A percentile compares a stretch with the other conserved stretches of the same genome.
phyloP scores from a whole-genome alignment of 2,113 vertebrate species.

The Corythornis vintsioides region DNA sequence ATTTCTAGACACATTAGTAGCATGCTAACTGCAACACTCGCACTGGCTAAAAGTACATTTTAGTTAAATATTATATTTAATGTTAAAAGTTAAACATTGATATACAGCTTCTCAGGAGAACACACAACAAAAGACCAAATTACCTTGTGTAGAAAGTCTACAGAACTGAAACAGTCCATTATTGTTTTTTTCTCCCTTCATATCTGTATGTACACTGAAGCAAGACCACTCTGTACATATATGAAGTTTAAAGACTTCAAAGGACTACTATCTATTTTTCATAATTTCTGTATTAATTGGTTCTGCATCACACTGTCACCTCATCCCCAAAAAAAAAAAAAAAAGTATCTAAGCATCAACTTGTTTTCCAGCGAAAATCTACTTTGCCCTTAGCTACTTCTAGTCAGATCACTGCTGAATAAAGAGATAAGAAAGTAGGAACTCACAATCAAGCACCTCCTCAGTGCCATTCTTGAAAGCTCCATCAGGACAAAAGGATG shows the following conservation, averaged over 20 bases:
- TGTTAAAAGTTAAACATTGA: background rate
- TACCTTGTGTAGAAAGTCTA: background rate
- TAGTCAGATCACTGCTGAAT: background rate
- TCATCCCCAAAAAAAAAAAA: background rate
- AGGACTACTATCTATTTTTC: background rate
- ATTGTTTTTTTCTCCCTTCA: background rate
- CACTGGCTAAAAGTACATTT: background rate
- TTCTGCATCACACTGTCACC: background rate
- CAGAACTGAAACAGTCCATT: background rate
- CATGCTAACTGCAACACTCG: background rate
- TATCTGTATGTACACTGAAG: background rate
- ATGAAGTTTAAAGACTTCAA: background rate
- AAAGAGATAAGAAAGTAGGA: background rate
- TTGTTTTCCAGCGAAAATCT: background rate
- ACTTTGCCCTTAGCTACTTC: background rate
- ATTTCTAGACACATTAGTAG: background rate
- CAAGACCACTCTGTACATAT: background rate
- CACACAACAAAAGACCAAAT: background rate
- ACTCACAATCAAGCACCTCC: background rate
- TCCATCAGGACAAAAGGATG: background rate
- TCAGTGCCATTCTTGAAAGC: background rate
- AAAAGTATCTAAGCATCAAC: background rate
- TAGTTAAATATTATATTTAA: background rate
- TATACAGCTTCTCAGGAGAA: background rate
- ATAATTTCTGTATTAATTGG: background rate